Conservation (phyloP, 2,797 vertebrate species). For the Tarsius wallacei region DNA sequence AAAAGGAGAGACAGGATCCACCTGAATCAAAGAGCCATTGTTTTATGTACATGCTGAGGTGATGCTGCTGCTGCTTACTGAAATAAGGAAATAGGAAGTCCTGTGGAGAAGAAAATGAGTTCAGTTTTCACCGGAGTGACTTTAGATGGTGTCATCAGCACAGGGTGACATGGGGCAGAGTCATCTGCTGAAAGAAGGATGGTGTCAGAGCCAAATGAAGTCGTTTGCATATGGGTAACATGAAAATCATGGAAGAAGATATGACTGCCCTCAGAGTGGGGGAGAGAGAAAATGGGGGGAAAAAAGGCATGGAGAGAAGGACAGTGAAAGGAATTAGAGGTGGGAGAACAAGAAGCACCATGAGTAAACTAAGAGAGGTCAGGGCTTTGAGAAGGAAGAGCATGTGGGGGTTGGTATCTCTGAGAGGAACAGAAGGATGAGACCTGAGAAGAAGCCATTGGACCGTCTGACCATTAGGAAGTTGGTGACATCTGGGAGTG, state of each 20-base stretch:
- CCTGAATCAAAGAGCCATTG: neutral
- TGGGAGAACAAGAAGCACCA: neutral
- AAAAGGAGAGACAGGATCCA: neutral
- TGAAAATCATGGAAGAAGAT: neutral
- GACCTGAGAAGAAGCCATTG: neutral
- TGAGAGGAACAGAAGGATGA: neutral
- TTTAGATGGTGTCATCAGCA: neutral
- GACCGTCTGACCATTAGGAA: neutral
- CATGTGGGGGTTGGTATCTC: too few relatives aligned
- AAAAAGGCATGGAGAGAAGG: neutral
- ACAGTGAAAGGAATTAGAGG: neutral
- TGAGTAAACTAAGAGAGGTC: neutral
- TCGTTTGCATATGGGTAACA: neutral
- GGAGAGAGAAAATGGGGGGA: neutral
- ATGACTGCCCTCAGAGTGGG: neutral
- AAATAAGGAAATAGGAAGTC: neutral
- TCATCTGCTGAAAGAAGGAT: neutral
- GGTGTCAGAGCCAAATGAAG: neutral
- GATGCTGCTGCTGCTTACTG: neutral
- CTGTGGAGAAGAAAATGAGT: neutral
- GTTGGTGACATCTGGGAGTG: neutral
- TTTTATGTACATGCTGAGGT: neutral
- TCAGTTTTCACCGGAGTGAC: neutral
- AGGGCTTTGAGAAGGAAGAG: neutral
- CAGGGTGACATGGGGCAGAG: neutral